phyloP scores from a whole-genome alignment of 2,797 vertebrate genomes.

The Clarias pachynema region DNA sequence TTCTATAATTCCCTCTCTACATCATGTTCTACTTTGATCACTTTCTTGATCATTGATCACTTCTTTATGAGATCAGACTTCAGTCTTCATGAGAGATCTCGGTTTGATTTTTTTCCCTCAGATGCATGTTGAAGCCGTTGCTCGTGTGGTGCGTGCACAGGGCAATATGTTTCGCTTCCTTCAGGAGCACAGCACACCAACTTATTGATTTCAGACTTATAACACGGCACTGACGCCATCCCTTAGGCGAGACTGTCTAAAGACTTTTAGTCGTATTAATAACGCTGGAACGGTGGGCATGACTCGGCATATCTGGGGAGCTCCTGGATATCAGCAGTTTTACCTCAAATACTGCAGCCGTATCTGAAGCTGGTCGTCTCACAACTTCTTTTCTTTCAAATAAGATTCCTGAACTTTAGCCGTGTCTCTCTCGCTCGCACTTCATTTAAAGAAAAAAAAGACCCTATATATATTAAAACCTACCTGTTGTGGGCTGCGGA shows the following conservation, averaged over 20 bases:
- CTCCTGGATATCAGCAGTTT: conserved; percentile 38
- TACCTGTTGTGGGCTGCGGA: neutral
- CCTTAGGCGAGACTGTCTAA: conserved; percentile 45
- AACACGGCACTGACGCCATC: conserved; percentile 43
- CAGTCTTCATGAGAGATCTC: neutral
- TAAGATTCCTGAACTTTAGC: neutral
- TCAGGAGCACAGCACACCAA: conserved; percentile 28
- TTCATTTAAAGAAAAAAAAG: neutral
- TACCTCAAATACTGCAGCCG: conserved; percentile 9
- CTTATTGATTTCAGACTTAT: conserved; percentile 46
- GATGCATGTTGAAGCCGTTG: neutral
- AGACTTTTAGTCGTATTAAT: conserved; percentile 50
- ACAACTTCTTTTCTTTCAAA: neutral
- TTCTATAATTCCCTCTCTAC: neutral
- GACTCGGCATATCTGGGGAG: conserved; percentile 46
- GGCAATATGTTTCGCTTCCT: conserved; percentile 32
- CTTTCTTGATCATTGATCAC: neutral
- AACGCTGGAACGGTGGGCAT: conserved; percentile 35
- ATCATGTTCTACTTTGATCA: neutral
- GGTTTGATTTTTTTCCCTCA: neutral
- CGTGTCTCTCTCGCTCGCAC: neutral
- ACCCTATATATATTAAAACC: neutral
- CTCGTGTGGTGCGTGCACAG: conserved; percentile 8
- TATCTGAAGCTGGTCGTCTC: conserved; percentile 12
- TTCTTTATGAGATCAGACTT: neutral